phyloP scores from a whole-genome alignment of 2,797 vertebrate species.

The Xiphorhynchus erythropygius region DNA sequence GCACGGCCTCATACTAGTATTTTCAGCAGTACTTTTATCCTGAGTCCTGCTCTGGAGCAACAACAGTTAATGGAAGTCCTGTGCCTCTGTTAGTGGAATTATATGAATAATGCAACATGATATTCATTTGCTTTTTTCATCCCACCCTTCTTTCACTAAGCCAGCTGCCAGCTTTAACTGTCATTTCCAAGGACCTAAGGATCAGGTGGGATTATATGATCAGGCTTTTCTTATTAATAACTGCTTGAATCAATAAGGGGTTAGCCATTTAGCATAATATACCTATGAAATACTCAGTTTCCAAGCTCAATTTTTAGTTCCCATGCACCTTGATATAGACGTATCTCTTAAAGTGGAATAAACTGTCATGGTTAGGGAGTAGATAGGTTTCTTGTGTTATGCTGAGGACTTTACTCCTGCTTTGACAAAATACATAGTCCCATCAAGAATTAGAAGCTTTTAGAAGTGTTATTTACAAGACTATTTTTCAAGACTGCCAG shows the following conservation, averaged over 20 bases:
- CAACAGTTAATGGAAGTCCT: slow-evolving; percentile 31
- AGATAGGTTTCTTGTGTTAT: slow-evolving; percentile 6
- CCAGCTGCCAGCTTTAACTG: slow-evolving; percentile 58
- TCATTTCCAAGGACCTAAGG: slow-evolving; percentile 63
- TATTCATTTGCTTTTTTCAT: slow-evolving; percentile 19
- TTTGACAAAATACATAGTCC: not conserved
- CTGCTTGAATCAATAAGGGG: slow-evolving; percentile 58
- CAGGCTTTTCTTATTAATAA: slow-evolving; percentile 57
- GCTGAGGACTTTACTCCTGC: not conserved
- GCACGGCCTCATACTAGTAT: not conserved
- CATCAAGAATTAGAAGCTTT: not conserved
- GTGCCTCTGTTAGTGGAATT: slow-evolving; percentile 23
- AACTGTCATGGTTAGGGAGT: not conserved
- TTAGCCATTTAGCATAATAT: slow-evolving; percentile 53
- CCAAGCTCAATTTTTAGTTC: slow-evolving; percentile 1
- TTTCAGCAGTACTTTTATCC: not conserved
- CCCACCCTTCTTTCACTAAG: slow-evolving; percentile 27
- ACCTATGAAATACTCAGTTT: slow-evolving; percentile 47
- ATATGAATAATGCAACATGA: slow-evolving; percentile 67
- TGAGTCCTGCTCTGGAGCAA: not conserved
- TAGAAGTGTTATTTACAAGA: not conserved
- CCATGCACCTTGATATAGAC: not conserved
- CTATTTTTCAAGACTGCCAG: not conserved
- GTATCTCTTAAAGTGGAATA: not conserved
- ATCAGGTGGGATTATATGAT: slow-evolving; percentile 66